These are phyloP conservation scores for Melanocharis versteri DNA, from an alignment of 2,113 vertebrate genomes.

Conservation along the genomic window DNA sequence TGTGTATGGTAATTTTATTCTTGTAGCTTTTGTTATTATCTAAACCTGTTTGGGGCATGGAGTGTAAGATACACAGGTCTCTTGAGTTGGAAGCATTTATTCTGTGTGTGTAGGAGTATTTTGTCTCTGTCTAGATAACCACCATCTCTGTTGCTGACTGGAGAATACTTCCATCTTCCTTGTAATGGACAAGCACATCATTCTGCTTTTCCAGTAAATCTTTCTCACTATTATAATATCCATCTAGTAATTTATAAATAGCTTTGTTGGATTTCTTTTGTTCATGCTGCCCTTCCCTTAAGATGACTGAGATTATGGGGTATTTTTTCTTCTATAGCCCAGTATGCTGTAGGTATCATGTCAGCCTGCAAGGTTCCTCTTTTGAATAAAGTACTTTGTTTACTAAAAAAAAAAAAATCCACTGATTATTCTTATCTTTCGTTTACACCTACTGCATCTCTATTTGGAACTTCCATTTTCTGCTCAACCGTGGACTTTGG, in stretches of 20 bases:
- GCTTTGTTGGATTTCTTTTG: neutral
- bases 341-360: neutral
- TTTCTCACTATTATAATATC: neutral
- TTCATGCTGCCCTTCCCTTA: neutral
- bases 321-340: neutral
- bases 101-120: neutral
- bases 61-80: neutral
- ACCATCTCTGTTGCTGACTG: neutral
- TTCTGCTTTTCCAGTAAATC: neutral
- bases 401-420: neutral
- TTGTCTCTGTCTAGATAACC: neutral
- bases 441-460: neutral
- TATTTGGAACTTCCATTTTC: neutral
- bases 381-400: neutral
- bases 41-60: neutral
- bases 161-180: neutral
- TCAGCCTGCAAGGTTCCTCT: neutral
- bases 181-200: neutral
- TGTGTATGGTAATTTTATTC: neutral
- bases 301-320: neutral
- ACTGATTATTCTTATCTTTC: neutral
- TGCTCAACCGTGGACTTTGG: neutral
- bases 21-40: neutral
- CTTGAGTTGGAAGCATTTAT: neutral
- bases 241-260: neutral